Conservation (phyloP, 37 sponge, comb jelly and placozoan genomes). For the Cladorhizidae sp. region DNA sequence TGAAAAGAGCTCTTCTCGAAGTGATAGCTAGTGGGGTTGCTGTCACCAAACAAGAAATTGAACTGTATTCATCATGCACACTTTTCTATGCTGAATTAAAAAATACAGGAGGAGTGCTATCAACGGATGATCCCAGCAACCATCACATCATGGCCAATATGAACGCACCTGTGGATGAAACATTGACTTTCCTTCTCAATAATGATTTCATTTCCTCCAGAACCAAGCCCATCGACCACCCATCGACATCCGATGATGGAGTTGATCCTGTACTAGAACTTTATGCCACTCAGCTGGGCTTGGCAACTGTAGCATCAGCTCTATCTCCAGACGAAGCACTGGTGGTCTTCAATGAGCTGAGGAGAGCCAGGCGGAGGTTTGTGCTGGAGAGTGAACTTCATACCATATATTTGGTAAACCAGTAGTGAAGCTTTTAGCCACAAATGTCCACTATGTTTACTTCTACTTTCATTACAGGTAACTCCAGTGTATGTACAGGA, state of each 20-base stretch:
- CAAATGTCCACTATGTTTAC: background rate
- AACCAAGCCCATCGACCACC: background rate
- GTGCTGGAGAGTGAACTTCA: constrained; percentile 98
- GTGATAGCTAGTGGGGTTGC: constrained; percentile 86
- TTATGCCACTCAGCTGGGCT: constrained; percentile 89
- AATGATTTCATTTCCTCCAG: constrained; percentile 82
- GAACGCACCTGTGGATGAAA: constrained; percentile 6
- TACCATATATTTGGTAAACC: constrained; percentile 84
- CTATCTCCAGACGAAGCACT: constrained; percentile 94
- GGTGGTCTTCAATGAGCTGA: constrained; percentile 85
- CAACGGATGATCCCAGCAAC: background rate
- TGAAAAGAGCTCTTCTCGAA: constrained; percentile 96
- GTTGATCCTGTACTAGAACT: constrained; percentile 13
- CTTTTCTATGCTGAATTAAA: constrained; percentile 83
- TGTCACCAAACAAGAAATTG: constrained; percentile 40
- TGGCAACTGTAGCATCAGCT: constrained; percentile 91
- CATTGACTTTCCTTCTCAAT: constrained; percentile 70
- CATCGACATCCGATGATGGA: background rate
- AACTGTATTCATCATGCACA: constrained; percentile 76
- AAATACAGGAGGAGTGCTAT: background rate
- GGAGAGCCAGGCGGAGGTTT: constrained; percentile 81
- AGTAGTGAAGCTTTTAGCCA: background rate
- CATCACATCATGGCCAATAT: background rate
- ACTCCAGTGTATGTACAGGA: constrained; percentile 88
- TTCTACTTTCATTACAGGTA: constrained; percentile 62